These are phyloP conservation scores for Phrynosoma platyrhinos DNA, from an alignment of 2,113 vertebrate genomes.

Conservation along the genomic window DNA sequence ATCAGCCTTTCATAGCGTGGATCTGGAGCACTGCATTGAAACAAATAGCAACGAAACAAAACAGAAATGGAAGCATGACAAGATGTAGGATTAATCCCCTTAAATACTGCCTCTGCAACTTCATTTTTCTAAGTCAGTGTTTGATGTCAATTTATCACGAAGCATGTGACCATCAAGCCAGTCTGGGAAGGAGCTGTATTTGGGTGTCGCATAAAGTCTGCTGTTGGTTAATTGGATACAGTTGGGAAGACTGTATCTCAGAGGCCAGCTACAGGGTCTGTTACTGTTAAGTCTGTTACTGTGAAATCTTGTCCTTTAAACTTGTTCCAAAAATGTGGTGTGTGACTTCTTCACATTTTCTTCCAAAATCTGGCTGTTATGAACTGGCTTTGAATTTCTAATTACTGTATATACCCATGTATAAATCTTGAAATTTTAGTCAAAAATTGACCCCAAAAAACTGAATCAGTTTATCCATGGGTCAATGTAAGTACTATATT, in stretches of 20 bases:
- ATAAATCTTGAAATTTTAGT: too few species aligned
- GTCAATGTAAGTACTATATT: too few species aligned
- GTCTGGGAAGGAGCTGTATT: slow-evolving; percentile 21
- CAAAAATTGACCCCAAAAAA: too few species aligned
- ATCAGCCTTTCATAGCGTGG: slow-evolving; percentile 14
- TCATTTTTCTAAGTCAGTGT: slow-evolving; percentile 35
- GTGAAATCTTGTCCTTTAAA: slow-evolving; percentile 42
- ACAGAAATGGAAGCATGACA: slow-evolving; percentile 1
- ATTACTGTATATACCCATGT: too few species aligned
- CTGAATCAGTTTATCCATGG: too few species aligned
- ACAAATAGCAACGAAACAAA: slow-evolving; percentile 30
- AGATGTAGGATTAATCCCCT: slow-evolving; percentile 33
- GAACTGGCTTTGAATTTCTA: slow-evolving; percentile 13
- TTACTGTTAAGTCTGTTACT: slow-evolving; percentile 14
- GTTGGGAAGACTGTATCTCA: neutral
- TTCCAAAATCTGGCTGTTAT: slow-evolving; percentile 19
- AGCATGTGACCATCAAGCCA: slow-evolving; percentile 9
- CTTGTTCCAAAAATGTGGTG: slow-evolving; percentile 40
- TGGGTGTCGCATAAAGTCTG: neutral
- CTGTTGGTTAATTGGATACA: neutral
- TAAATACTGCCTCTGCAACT: neutral
- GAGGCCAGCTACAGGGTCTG: slow-evolving; percentile 33
- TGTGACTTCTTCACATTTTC: neutral
- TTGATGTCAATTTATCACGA: slow-evolving; percentile 44
- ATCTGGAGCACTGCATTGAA: slow-evolving; percentile 33